A percentile compares a stretch with the other conserved stretches of the same genome.
These are phyloP conservation scores for Amorpha juglandis DNA, from an alignment of 2,888 invertebrate species.

Conservation along the genomic window DNA sequence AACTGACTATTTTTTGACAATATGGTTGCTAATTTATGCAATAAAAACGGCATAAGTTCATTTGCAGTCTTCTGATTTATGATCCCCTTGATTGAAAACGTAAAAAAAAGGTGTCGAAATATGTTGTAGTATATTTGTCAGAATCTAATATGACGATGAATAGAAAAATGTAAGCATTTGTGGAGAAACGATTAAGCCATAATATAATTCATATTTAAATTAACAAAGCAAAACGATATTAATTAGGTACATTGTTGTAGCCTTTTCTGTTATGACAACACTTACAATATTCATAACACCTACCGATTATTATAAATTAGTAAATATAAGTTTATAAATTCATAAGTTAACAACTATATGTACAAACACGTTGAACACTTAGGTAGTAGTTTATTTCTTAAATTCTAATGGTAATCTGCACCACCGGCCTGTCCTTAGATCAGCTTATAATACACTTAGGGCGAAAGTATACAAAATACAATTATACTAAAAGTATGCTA, in stretches of 20 bases:
- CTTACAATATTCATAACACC: not conserved
- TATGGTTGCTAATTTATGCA: too few species aligned
- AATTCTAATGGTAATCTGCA: conserved; percentile 82
- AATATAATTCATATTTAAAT: not conserved
- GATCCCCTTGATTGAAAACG: too few species aligned
- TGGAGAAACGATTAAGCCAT: not conserved
- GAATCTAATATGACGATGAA: too few species aligned
- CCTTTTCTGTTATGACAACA: not conserved
- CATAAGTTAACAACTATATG: conserved; percentile 15
- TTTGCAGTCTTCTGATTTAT: too few species aligned
- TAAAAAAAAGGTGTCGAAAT: too few species aligned
- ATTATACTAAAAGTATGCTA: conserved; percentile 13
- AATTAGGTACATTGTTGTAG: conserved; percentile 15
- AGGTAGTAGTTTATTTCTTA: conserved; percentile 67
- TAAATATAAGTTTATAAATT: not conserved
- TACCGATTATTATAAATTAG: conserved; percentile 1
- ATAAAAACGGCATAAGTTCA: too few species aligned
- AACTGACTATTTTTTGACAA: too few species aligned
- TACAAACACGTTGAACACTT: conserved; percentile 66
- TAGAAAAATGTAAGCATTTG: too few species aligned
- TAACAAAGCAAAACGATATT: not conserved
- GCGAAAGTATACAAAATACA: conserved; percentile 27
- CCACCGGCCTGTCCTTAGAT: conserved; percentile 74
- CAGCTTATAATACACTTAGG: conserved; percentile 43
- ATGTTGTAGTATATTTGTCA: too few species aligned